Percentiles rank a stretch among this genome's conserved stretches.
Evolutionary conservation across 2,888 invertebrate species (phyloP).

Genomic region (Epinotia ramella): DNA sequence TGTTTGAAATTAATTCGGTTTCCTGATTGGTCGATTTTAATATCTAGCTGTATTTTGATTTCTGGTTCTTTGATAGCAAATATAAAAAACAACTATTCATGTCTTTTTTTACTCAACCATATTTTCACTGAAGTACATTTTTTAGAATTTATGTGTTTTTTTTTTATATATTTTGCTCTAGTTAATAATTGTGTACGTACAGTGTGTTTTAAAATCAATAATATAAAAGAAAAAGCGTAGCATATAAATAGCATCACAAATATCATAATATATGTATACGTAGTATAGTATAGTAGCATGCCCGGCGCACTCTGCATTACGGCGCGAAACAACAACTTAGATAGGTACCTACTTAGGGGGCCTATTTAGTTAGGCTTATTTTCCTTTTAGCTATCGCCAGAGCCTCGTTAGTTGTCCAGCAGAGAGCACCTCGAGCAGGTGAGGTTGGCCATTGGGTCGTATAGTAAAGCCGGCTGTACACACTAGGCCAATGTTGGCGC

Average conservation of each 20-base stretch:
- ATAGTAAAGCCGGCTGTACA: too few relatives aligned
- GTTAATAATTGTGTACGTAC: background rate
- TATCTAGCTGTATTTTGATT: too few relatives aligned
- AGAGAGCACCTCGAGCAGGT: conserved; percentile 1
- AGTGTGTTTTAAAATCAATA: too few relatives aligned
- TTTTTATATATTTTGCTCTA: background rate
- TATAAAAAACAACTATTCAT: too few relatives aligned
- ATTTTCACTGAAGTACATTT: background rate
- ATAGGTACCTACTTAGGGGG: background rate
- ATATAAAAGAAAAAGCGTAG: too few relatives aligned
- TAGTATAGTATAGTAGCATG: background rate
- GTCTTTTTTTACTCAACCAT: too few relatives aligned
- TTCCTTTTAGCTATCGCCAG: background rate
- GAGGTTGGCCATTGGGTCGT: conserved; percentile 1
- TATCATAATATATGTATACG: background rate
- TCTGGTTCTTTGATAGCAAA: too few relatives aligned
- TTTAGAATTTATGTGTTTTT: background rate
- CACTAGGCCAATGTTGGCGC: too few relatives aligned
- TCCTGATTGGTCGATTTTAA: too few relatives aligned
- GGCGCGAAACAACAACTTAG: background rate
- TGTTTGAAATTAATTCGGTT: too few relatives aligned
- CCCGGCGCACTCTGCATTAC: background rate
- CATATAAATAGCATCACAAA: too few relatives aligned
- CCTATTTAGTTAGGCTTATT: background rate
- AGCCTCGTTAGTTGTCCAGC: background rate